Conservation (phyloP, 1,140 invertebrate genomes). For the Bombus turneri region DNA sequence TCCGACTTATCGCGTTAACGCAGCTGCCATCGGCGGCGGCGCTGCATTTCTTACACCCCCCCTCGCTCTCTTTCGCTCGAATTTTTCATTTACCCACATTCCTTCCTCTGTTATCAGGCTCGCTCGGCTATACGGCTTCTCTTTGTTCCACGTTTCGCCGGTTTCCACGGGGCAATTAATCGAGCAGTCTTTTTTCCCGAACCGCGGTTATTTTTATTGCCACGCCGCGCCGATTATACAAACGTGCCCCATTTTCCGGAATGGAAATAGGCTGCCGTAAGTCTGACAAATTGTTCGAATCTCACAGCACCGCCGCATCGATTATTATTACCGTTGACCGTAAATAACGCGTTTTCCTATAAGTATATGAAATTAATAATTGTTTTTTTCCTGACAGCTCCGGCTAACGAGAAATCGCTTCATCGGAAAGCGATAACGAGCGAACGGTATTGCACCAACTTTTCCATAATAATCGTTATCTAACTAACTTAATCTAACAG, state of each 20-base stretch:
- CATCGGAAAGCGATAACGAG: constrained; percentile 8
- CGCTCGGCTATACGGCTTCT: too few species aligned
- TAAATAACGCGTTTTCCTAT: not conserved
- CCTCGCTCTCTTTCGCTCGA: not conserved
- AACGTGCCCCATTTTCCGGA: not conserved
- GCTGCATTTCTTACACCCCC: constrained; percentile 13
- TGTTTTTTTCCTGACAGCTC: not conserved
- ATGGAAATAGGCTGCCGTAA: constrained; percentile 3
- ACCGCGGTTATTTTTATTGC: constrained; percentile 13
- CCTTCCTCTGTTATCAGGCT: not conserved
- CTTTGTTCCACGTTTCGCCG: not conserved
- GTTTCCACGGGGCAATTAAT: not conserved
- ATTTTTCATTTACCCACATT: constrained; percentile 2
- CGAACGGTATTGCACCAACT: not conserved
- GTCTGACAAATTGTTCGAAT: constrained; percentile 29
- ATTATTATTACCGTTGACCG: not conserved
- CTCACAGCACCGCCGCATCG: not conserved
- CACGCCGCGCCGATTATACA: constrained; percentile 1
- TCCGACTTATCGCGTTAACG: constrained; percentile 63
- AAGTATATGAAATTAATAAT: constrained; percentile 1
- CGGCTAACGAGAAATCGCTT: not conserved
- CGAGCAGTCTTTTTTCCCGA: not conserved
- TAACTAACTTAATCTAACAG: not conserved
- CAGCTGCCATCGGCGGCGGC: constrained; percentile 34
- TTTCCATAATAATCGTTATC: not conserved